phyloP scores from a whole-genome alignment of 2,888 invertebrate species.

The Germaria angustata region DNA sequence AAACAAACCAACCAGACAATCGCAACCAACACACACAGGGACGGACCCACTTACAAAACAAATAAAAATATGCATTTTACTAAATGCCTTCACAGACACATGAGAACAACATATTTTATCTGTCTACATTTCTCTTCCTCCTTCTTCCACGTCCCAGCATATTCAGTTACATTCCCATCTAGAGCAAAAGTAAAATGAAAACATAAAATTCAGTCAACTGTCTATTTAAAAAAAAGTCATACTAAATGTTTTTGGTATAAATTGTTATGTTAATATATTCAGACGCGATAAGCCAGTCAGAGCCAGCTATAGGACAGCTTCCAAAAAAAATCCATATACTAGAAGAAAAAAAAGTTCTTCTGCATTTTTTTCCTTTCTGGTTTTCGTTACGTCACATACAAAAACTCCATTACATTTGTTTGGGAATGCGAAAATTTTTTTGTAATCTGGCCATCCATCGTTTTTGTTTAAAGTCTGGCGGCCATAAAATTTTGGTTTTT shows the following conservation, averaged over 20 bases:
- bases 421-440: not conserved
- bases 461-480: constrained; percentile 29
- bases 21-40: not conserved
- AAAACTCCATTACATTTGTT: constrained; percentile 19
- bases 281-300: constrained; percentile 61
- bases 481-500: constrained; percentile 28
- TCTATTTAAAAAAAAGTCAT: constrained; percentile 47
- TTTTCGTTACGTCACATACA: not conserved
- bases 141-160: constrained; percentile 16
- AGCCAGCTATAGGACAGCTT: constrained; percentile 23
- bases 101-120: constrained; percentile 30
- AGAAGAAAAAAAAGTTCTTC: constrained; percentile 1
- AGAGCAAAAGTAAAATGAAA: not conserved
- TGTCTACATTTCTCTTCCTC: not conserved
- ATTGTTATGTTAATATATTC: constrained; percentile 63
- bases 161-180: constrained; percentile 30
- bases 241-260: constrained; percentile 47
- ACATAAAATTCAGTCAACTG: constrained; percentile 1
- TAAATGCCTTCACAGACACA: constrained; percentile 46
- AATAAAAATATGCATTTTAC: not conserved
- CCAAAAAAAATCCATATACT: constrained; percentile 13
- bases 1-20: constrained; percentile 4
- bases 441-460: constrained; percentile 24
- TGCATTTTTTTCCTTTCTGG: not conserved
- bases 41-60: too few relatives aligned